Evolutionary conservation across 2,888 invertebrate species (phyloP), one percentile per base, ranked within the genome.

Genomic region (Campoletis raptor): DNA sequence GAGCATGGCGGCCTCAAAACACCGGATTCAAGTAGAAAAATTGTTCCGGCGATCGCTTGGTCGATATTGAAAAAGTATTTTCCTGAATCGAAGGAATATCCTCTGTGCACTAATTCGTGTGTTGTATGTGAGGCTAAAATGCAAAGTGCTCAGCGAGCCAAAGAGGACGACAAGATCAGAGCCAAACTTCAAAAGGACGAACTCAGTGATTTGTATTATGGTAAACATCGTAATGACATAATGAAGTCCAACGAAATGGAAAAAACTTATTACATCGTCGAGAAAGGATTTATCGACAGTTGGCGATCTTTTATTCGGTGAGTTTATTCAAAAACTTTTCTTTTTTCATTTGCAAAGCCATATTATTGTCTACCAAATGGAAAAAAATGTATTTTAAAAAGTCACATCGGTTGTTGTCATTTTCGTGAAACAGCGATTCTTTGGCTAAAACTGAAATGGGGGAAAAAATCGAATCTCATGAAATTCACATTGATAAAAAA

Each of bases 21-120:
- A 18, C 92, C 92, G 10, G 91, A 93, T 79, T 91, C 93, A 0
- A 91, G 91, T 78, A 93, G 95, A 73, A 95, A 95, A 89, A 90
- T 95, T 42, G 95, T 96, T 10, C 95, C 95, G 0, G 90, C 91
- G 8, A 93, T 94, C 85, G 95, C 95, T 2, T 96, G 96, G 96
- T 86, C 90, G 40, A 95, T 95, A 83, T 91, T 96, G 30, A 93
- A 93, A 87, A 94, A 94, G 78, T 96, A 95, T 89, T 95, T 95
- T 89, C 94, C 94, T 12, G 90, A 91, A 61, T 91, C 94, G n/a
- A 94, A 93, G 79, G 93, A 94, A 83, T 95, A 95, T 86, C 77
- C 91, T 0, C 74, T 90, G 9, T 90, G 90, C 36, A 89, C 93
- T 0, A 85, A 90, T 30, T 90, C 94, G 10, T 95, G 95, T 88